phyloP scores from a whole-genome alignment of 2,888 invertebrate species.

The Melinopterus prodromus region DNA sequence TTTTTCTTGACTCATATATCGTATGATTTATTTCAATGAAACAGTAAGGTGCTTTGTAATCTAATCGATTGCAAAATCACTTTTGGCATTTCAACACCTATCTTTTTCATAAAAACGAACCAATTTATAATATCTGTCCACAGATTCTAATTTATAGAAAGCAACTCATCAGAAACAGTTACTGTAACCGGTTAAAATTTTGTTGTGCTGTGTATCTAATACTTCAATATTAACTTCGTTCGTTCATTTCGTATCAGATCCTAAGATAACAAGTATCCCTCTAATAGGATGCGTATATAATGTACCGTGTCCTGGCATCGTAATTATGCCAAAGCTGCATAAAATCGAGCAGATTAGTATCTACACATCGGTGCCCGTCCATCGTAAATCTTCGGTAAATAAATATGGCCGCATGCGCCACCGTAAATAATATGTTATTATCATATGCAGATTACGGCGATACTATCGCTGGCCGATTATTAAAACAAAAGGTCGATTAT shows the following conservation, averaged over 20 bases:
- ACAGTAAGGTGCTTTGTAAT: too few species aligned
- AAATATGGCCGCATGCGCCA: slow-evolving; percentile 4
- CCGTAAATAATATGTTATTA: slow-evolving; percentile 4
- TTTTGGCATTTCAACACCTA: too few species aligned
- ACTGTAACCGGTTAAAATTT: too few species aligned
- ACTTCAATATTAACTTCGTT: not conserved
- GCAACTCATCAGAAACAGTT: too few species aligned
- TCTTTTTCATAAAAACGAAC: too few species aligned
- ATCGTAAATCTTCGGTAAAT: not conserved
- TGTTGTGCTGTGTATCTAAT: not conserved
- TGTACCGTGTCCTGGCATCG: not conserved
- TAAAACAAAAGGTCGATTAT: slow-evolving; percentile 4
- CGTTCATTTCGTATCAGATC: not conserved
- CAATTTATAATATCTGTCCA: too few species aligned
- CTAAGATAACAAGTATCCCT: not conserved
- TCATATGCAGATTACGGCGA: not conserved
- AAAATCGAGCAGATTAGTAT: slow-evolving; percentile 4
- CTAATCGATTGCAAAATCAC: too few species aligned
- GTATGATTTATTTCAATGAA: too few species aligned
- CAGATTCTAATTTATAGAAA: too few species aligned
- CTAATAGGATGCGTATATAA: not conserved
- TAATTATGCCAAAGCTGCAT: not conserved
- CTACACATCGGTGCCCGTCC: not conserved
- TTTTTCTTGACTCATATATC: too few species aligned
- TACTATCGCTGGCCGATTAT: not conserved